Percentiles rank a stretch among this genome's conserved stretches.
phyloP scores from a whole-genome alignment of 2,797 vertebrate genomes.

The Anableps anableps region DNA sequence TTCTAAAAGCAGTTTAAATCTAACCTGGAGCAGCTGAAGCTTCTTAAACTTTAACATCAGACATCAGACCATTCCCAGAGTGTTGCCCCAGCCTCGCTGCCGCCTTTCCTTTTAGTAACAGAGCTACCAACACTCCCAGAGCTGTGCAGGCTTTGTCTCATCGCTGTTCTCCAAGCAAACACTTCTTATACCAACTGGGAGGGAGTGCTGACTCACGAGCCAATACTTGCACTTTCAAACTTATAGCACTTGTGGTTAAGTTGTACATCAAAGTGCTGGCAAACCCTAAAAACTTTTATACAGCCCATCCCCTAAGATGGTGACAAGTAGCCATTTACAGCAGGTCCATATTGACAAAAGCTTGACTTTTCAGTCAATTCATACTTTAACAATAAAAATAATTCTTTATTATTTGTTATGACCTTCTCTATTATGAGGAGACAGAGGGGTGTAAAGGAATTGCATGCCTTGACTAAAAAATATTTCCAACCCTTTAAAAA shows the following conservation, averaged over 20 bases:
- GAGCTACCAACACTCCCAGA: slow-evolving; percentile 54
- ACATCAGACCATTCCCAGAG: slow-evolving; percentile 29
- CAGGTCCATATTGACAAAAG: not conserved
- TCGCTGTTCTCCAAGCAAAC: slow-evolving; percentile 57
- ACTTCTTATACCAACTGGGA: slow-evolving; percentile 57
- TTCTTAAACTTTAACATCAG: slow-evolving; percentile 33
- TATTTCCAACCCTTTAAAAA: not conserved
- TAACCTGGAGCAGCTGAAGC: slow-evolving; percentile 51
- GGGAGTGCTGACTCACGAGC: slow-evolving; percentile 65
- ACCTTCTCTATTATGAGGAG: not conserved
- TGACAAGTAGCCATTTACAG: slow-evolving; percentile 1
- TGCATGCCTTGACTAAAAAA: not conserved
- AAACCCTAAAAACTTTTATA: not conserved
- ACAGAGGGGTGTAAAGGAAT: not conserved
- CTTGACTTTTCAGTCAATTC: not conserved
- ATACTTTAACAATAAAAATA: not conserved
- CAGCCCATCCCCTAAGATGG: not conserved
- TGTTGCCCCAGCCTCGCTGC: slow-evolving; percentile 37
- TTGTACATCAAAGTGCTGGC: slow-evolving; percentile 33
- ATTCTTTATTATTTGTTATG: not conserved
- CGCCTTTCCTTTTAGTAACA: slow-evolving; percentile 48
- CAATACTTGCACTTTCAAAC: slow-evolving; percentile 48
- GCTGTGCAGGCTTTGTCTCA: slow-evolving; percentile 54
- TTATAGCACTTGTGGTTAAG: slow-evolving; percentile 33
- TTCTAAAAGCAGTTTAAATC: slow-evolving; percentile 16